These are phyloP conservation scores for Apodemus speciosus DNA, from an alignment of 2,113 vertebrate genomes.

Conservation along the genomic window DNA sequence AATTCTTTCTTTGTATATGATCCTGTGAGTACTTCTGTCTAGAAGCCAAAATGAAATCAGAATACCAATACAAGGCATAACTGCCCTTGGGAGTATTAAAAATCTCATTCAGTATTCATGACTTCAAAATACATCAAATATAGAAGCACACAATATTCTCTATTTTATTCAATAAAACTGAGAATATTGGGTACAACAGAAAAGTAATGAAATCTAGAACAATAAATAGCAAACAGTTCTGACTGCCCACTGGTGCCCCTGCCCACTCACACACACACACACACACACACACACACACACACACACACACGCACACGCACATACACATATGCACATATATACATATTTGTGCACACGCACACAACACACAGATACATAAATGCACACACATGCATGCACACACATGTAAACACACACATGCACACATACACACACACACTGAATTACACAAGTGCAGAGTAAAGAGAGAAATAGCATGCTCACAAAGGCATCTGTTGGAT, in stretches of 20 bases:
- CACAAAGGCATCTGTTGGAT: background rate
- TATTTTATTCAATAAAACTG: background rate
- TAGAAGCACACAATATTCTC: background rate
- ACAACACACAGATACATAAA: too few relatives aligned
- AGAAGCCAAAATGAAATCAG: background rate
- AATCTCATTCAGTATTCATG: background rate
- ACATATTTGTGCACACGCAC: background rate
- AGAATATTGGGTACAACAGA: background rate
- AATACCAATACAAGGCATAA: background rate
- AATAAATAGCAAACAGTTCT: background rate
- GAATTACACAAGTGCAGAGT: background rate
- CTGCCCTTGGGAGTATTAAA: background rate
- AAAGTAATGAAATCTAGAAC: background rate
- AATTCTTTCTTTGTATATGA: conserved; percentile 22
- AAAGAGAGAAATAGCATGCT: background rate
- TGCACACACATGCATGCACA: background rate
- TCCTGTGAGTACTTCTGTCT: background rate
- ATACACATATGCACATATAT: too few relatives aligned
- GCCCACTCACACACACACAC: background rate
- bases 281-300: too few relatives aligned
- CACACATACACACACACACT: background rate
- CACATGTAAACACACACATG: too few relatives aligned
- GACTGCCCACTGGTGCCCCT: background rate
- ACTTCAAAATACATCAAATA: background rate
- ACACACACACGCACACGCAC: too few relatives aligned